These are phyloP conservation scores for Volucella bombylans DNA, from an alignment of 2,888 invertebrate species.

Conservation along the genomic window DNA sequence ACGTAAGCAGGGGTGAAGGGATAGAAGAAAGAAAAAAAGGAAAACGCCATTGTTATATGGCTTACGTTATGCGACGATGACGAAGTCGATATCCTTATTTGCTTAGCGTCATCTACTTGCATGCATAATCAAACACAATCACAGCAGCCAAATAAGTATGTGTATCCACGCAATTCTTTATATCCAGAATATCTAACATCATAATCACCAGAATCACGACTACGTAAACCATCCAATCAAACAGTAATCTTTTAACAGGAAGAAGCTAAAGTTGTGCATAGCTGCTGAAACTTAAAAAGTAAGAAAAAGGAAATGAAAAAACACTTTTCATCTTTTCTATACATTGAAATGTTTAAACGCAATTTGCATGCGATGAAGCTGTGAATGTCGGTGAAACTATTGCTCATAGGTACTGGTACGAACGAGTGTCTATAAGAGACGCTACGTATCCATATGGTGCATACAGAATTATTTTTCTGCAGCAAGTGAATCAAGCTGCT, in stretches of 20 bases:
- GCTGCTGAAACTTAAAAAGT: background rate
- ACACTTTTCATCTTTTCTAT: conserved; percentile 7
- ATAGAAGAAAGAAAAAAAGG: background rate
- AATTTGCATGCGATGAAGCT: conserved; percentile 60
- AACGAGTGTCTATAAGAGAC: background rate
- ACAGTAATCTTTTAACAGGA: conserved; percentile 11
- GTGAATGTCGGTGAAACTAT: conserved; percentile 50
- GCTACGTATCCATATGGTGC: too few species aligned
- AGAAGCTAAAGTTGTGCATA: conserved; percentile 13
- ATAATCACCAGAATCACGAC: conserved; percentile 51
- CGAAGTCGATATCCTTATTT: conserved; percentile 21
- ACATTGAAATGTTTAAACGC: conserved; percentile 64
- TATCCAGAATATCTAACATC: conserved; percentile 24
- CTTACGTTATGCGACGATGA: conserved; percentile 48
- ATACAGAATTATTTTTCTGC: too few species aligned
- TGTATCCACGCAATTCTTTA: conserved; percentile 32
- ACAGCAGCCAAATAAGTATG: conserved; percentile 16
- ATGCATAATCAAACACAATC: conserved; percentile 61
- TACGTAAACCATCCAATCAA: conserved; percentile 54
- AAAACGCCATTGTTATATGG: conserved; percentile 35
- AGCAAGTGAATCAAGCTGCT: too few species aligned
- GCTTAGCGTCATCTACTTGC: conserved; percentile 51
- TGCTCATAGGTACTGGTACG: conserved; percentile 2
- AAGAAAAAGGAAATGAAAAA: background rate
- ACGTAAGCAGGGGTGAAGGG: conserved; percentile 21